A percentile compares a stretch with the other conserved stretches of the same genome.
phyloP scores from a whole-genome alignment of 2,888 invertebrate species.

The Aphidius colemani region DNA sequence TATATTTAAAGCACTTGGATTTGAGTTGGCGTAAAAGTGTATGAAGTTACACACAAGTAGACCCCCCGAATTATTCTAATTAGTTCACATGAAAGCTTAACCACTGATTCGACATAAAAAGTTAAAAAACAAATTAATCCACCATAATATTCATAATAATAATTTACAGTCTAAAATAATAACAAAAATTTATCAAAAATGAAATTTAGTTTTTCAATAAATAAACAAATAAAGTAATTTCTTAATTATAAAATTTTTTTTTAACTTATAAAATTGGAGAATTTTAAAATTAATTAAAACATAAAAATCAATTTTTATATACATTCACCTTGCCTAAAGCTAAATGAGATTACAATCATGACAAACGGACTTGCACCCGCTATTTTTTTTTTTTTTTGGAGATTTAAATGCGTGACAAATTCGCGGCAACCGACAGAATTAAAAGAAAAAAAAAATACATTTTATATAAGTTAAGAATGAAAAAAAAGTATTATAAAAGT shows the following conservation, averaged over 20 bases:
- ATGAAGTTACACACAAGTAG: constrained; percentile 26
- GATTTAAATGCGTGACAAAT: constrained; percentile 5
- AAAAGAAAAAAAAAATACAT: no score
- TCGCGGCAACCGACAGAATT: neutral
- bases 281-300: constrained; percentile 18
- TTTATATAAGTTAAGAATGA: neutral
- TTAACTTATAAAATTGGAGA: no score
- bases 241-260: no score
- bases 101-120: constrained; percentile 41
- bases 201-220: no score
- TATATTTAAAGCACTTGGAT: constrained; percentile 38
- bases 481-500: neutral
- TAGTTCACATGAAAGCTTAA: constrained; percentile 52
- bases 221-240: no score
- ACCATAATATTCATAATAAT: constrained; percentile 2
- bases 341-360: constrained; percentile 7
- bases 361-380: neutral
- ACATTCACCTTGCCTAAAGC: no score
- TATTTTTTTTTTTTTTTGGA: neutral
- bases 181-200: no score
- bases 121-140: constrained; percentile 31
- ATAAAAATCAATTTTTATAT: constrained; percentile 16
- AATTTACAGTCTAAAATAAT: neutral
- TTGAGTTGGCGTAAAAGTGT: constrained; percentile 54
- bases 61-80: constrained; percentile 59